Evolutionary conservation across 2,797 vertebrate species (phyloP), one percentile per base, ranked within the genome.

Genomic region (Anguilla marmorata): DNA sequence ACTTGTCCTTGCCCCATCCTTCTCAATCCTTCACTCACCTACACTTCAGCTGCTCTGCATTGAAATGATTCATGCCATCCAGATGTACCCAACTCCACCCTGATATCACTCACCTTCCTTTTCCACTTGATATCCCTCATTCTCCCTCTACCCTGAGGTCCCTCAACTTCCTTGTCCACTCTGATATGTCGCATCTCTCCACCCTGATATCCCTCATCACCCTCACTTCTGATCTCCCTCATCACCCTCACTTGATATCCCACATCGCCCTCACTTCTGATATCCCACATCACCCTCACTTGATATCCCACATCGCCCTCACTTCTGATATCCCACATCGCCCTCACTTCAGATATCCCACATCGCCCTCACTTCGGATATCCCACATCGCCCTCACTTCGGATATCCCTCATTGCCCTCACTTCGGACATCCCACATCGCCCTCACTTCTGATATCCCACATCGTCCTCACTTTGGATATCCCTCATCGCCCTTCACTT

Each of bases 161-260:
- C 76, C 16, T 48, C 41, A 76, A 8, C 30, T 37, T 14, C 19
- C 37, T 9, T 4, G 5, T 37, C 16, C 33, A 12, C 6, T 52
- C 50, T 11, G 21, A 21, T n/a, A 48, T 48, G 21, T 45, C 37
- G 4, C 80, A 21, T 85, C 45, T 41, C 74, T 16, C 30, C 74
- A 16, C 33, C 74, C 74, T 21, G 37, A 79, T 21, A 79, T 37
- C 19, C 74, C 69, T 74, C 66, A 19, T 86, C 27, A n/a, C 79
- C 82, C 85, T 41, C 84, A 58, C 87, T 0, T 72, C 60, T 52
- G 27, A 86, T 74, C 21, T 69, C n/a, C 63, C 33, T 54, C 79
- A 37, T n/a, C 87, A 3, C 80, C 45, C 41, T 12, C 80, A 27
- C 24, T 6, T 66, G 7, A 14, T 1, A 54, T 24, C 4, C 12